A percentile compares a stretch with the other conserved stretches of the same genome.
Evolutionary conservation across 2,888 invertebrate genomes (phyloP).

Genomic region (Lutraria lutraria): DNA sequence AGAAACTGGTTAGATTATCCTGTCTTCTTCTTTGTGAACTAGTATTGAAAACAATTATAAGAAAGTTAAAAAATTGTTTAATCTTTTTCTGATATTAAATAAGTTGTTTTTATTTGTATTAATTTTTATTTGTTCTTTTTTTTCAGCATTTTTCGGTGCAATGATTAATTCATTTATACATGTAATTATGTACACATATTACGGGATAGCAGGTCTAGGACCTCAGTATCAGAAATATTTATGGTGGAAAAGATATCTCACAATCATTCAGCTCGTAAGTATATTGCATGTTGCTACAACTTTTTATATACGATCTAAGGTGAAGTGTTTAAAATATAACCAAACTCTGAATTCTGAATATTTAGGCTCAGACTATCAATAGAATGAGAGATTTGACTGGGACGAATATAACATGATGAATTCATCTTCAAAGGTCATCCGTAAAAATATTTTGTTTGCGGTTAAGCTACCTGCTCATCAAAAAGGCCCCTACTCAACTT

Average conservation of each 20-base stretch:
- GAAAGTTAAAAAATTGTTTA: too few relatives aligned
- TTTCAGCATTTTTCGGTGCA: constrained; percentile 86
- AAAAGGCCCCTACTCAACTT: too few relatives aligned
- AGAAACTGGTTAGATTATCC: too few relatives aligned
- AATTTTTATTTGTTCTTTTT: constrained; percentile 6
- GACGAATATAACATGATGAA: too few relatives aligned
- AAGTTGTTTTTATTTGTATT: neutral
- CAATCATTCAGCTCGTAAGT: constrained; percentile 86
- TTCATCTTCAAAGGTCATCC: too few relatives aligned
- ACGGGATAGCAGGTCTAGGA: constrained; percentile 86
- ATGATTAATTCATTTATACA: constrained; percentile 87
- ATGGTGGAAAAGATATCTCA: constrained; percentile 87
- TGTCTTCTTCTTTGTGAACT: too few relatives aligned
- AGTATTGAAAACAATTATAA: too few relatives aligned
- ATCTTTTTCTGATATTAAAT: too few relatives aligned
- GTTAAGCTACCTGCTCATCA: too few relatives aligned
- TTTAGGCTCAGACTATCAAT: neutral
- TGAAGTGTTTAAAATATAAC: neutral
- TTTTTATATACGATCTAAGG: neutral
- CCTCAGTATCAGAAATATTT: constrained; percentile 86
- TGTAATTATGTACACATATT: constrained; percentile 87
- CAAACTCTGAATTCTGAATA: neutral
- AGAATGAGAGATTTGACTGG: too few relatives aligned
- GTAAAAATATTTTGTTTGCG: too few relatives aligned
- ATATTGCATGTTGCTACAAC: neutral